These are phyloP conservation scores for Cryptosula pallasiana DNA, from an alignment of 2,888 invertebrate species.

Conservation along the genomic window DNA sequence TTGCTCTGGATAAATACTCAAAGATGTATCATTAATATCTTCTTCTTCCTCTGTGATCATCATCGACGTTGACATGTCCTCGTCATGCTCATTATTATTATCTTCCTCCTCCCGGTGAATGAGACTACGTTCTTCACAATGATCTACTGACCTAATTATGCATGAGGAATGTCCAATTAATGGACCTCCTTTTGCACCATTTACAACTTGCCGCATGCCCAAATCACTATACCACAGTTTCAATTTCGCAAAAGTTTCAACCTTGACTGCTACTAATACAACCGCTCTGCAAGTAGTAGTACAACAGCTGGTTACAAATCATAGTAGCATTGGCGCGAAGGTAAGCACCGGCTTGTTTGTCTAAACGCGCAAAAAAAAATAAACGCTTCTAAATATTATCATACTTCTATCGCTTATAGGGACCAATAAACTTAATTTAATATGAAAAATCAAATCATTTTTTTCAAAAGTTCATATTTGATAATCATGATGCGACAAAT, in stretches of 20 bases:
- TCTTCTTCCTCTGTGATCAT: too few relatives aligned
- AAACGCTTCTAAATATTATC: background rate
- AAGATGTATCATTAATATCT: background rate
- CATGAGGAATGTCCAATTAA: constrained; percentile 15
- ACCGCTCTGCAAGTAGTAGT: background rate
- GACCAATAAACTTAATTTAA: background rate
- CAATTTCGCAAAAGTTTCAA: too few relatives aligned
- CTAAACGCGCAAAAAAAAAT: background rate
- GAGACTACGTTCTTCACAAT: background rate
- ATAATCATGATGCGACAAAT: background rate
- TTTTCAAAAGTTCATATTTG: background rate
- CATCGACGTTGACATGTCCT: background rate
- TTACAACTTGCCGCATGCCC: constrained; percentile 21
- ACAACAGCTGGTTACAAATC: constrained; percentile 13
- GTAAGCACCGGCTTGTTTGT: background rate
- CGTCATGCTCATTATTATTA: too few relatives aligned
- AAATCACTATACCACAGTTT: background rate
- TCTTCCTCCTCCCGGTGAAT: too few relatives aligned
- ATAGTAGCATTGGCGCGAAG: constrained; percentile 23
- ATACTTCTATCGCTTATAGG: background rate
- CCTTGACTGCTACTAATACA: background rate
- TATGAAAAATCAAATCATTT: background rate
- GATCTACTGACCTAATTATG: background rate
- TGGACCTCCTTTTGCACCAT: constrained; percentile 17
- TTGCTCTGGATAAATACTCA: background rate